Conservation (phyloP, 1,140 invertebrate species). For the Drosophila ananassae region DNA sequence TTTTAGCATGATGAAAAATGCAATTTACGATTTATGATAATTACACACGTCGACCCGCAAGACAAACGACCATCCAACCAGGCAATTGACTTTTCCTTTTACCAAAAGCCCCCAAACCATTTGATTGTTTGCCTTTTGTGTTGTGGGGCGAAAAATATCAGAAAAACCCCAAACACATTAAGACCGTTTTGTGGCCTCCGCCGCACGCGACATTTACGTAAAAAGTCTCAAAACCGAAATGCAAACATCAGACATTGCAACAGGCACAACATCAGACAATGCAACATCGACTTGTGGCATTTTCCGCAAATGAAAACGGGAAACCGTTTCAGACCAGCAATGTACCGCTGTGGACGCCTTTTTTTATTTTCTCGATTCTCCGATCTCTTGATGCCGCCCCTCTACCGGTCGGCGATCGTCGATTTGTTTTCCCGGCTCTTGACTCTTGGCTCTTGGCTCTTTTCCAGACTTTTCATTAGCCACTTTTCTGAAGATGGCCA, state of each 20-base stretch:
- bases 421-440: conserved; percentile 31
- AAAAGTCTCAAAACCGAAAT: conserved; percentile 30
- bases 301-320: conserved; percentile 51
- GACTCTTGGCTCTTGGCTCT: conserved; percentile 30
- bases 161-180: conserved; percentile 29
- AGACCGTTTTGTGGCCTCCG: conserved; percentile 45
- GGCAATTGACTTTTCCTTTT: conserved; percentile 81
- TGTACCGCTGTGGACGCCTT: conserved; percentile 65
- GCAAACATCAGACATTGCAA: conserved; percentile 20
- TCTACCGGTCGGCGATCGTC: conserved; percentile 63
- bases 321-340: conserved; percentile 41
- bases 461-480: conserved; percentile 66
- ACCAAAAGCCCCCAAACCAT: conserved; percentile 49
- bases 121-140: conserved; percentile 51
- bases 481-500: conserved; percentile 59
- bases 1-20: conserved; percentile 76
- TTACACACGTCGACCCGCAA: conserved; percentile 67
- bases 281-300: conserved; percentile 51
- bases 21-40: conserved; percentile 80
- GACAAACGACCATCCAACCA: conserved; percentile 60
- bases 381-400: conserved; percentile 32
- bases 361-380: conserved; percentile 35
- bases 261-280: conserved; percentile 19
- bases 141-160: conserved; percentile 10
- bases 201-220: conserved; percentile 78